Conservation (phyloP, 2,888 invertebrate genomes). For the Periphyllus acericola region DNA sequence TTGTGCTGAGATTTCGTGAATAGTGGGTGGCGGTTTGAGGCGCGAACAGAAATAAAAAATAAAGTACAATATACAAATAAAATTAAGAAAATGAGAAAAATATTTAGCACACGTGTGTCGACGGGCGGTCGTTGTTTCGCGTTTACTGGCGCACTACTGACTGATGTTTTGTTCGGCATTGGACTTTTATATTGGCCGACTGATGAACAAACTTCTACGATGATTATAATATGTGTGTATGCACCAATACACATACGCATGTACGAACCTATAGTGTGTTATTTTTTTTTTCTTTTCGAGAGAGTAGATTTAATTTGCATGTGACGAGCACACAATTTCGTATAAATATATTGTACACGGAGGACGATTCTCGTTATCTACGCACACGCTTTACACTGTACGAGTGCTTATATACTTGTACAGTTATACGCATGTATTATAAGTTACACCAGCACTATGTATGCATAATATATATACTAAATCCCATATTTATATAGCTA, state of each 20-base stretch:
- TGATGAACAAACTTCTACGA: slow-evolving; percentile 29
- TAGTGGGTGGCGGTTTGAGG: not conserved
- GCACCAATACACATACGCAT: too few species aligned
- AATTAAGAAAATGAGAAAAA: not conserved
- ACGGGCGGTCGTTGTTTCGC: slow-evolving; percentile 39
- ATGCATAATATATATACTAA: too few species aligned
- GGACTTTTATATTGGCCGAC: slow-evolving; percentile 51
- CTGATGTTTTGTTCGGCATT: slow-evolving; percentile 37
- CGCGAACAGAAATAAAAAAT: not conserved
- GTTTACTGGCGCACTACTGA: slow-evolving; percentile 44
- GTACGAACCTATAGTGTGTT: not conserved
- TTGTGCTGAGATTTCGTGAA: slow-evolving; percentile 10
- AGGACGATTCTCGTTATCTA: not conserved
- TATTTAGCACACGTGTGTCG: not conserved
- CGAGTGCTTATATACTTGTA: not conserved
- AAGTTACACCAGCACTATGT: too few species aligned
- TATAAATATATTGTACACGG: not conserved
- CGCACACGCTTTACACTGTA: not conserved
- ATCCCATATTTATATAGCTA: too few species aligned
- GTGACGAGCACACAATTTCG: not conserved
- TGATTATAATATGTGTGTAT: slow-evolving; percentile 7
- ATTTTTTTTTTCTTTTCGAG: not conserved
- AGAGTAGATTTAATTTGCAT: slow-evolving; percentile 33
- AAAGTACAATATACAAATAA: not conserved
- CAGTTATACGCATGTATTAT: not conserved